Base-by-base conservation (phyloP, 2,888 invertebrate genomes). In the Dichetophora obliterata region DNA sequence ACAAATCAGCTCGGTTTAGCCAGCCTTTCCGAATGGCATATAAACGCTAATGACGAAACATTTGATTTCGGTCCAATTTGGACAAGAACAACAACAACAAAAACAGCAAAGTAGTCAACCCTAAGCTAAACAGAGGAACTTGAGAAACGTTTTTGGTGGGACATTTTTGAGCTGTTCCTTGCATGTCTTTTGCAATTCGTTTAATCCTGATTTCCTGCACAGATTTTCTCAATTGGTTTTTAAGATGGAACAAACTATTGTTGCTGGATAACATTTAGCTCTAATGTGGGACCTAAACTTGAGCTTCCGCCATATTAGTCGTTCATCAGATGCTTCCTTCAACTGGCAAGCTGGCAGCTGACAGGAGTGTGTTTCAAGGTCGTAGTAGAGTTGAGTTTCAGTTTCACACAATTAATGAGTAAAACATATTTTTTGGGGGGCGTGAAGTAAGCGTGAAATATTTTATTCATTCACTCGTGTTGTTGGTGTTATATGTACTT, bases 31-130 rank as follows among this genome's bases (percentile, higher is more conserved):
- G 31, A 6, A 3, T 16, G 63, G 63, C 31, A 14, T 31, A 74
- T 66, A 66, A 52, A 65, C 54, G 74, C 37, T 74, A 74, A 74
- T 74, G 74, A 57, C 65, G 19, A 52, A 31, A 22, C 65, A 54
- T 65, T 74, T 74, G 72, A 72, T 72, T 61, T 72, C 43, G n/a
- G 24, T 68, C 5, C 27, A 27, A 68, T 24, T 34, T 65, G 19
- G 5, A 34, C 37, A 34, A 34, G 43, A 11, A 43, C 27, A 19
- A 27, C 5, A 19, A 27, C 5, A 27, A 27, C 59, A 27, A 1
- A 1, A 59, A 11, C 59, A 9, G 11, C 27, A 27, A 27, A 66
- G 5, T 5, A 16, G 37, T 22, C 3, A 19, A 14, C 19, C 66
- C 3, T 8, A 5, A 6, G 14, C 16, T 9, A 27, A 6, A 31